Conservation (phyloP, 2,113 vertebrate species). For the Heterocephalus glaber region DNA sequence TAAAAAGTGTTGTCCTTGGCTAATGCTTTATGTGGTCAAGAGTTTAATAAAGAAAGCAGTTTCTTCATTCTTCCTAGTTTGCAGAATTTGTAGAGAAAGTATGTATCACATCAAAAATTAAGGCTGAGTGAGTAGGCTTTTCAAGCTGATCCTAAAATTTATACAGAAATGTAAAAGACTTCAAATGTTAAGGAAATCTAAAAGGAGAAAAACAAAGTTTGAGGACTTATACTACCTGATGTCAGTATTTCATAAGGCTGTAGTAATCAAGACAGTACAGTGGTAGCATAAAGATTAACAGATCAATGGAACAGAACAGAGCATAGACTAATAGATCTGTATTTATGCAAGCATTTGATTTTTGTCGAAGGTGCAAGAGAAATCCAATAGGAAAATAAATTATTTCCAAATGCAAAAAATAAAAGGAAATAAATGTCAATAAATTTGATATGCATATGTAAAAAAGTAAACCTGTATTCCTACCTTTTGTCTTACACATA, state of each 20-base stretch:
- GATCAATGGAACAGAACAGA: neutral
- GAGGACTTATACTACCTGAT: neutral
- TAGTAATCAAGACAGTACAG: neutral
- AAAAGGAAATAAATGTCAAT: constrained; percentile 16
- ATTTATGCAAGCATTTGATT: neutral
- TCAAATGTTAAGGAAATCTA: neutral
- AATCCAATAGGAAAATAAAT: neutral
- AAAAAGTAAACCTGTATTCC: neutral
- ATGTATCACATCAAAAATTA: neutral
- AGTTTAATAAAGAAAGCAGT: neutral
- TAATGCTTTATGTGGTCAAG: neutral
- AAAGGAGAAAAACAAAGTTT: neutral
- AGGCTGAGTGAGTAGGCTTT: neutral
- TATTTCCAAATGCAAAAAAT: neutral
- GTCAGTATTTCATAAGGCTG: constrained; percentile 20
- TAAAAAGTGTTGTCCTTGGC: constrained; percentile 10
- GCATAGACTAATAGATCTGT: neutral
- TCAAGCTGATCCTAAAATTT: neutral
- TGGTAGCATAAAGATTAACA: neutral
- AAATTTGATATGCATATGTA: neutral
- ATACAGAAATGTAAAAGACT: neutral
- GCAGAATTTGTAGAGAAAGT: neutral
- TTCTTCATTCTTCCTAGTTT: neutral
- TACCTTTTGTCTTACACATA: neutral
- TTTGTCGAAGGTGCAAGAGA: neutral